Evolutionary conservation across 1,140 invertebrate genomes (phyloP), one percentile per base, ranked within the genome.

Genomic region (Plutomurus gul): DNA sequence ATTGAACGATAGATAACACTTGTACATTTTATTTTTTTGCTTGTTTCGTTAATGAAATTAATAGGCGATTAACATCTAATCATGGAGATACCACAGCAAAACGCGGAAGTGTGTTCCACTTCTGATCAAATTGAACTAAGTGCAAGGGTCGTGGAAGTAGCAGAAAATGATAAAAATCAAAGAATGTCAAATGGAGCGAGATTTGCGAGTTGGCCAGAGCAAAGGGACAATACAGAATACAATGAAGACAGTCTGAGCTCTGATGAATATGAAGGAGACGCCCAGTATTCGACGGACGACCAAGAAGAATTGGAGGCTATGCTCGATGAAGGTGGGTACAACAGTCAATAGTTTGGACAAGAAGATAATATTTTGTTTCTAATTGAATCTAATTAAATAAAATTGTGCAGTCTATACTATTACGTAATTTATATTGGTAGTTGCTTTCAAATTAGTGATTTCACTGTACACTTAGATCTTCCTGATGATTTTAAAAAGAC

Each of bases 401-500:
- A 43, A 43, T 56, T 20, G 49, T 22, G 11, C 25, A 56, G 10
- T 22, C 11, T 27, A 18, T 30, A 0, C 10, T 1, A 60, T 60
- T 27, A 13, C 3, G 25, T 6, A 30, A 60, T 18, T 33, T n/a
- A 72, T 79, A 30, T 56, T 7, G 20, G 76, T 79, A 85, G 75
- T 76, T 84, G 84, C 82, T 83, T n/a, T n/a, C n/a, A n/a, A n/a
- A n/a, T n/a, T n/a, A n/a, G n/a, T n/a, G n/a, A n/a, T n/a, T n/a
- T n/a, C n/a, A n/a, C n/a, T n/a, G n/a, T n/a, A n/a, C n/a, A n/a
- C n/a, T n/a, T 79, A 88, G 87, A 89, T 84, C 86, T 93, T 25
- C 91, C 91, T 1, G 91, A 92, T 36, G 91, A 92, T 80, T 90
- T 93, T 77, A 77, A 77, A 22, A 0, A 49, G 20, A 30, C 18